Base-by-base conservation (phyloP, 2,888 invertebrate genomes). In the Ornithoptera alexandrae region DNA sequence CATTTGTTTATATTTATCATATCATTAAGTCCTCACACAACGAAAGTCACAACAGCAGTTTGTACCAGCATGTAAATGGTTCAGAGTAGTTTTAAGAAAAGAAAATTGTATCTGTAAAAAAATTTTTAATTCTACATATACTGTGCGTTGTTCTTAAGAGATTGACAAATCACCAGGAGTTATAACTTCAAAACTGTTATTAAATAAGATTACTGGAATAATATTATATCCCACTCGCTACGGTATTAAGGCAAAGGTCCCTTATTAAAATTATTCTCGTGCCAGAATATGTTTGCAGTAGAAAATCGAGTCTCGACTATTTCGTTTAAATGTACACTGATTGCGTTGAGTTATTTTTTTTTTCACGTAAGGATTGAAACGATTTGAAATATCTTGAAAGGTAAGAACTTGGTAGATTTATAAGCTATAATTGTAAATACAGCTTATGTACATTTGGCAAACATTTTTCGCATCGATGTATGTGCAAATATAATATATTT, bases 241-340 rank as follows among this genome's bases (percentile, higher is more conserved):
- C 53, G 53, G 63, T 53, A 62, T 56, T 24, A 57, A 30, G 63
- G 53, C 66, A 70, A 67, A 70, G 70, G 66, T 63, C 66, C 39
- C 70, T 70, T 70, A 70, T 67, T 70, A 70, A 67, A 70, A 67
- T 67, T 70, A 67, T 67, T 70, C 70, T 67, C 66, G 66, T 70
- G 66, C 70, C 70, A 58, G 58, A 63, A 53, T 62, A n/a, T 65
- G 56, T 63, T 59, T 62, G 62, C 62, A 70, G 66, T 62, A 66
- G 62, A 62, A 58, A 70, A 61, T 59, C 10, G 59, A 58, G 46
- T 17, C 56, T 66, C 17, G 30, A 22, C 36, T 66, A 63, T 60
- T 70, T 70, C 18, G 63, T 67, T 62, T 67, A 58, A 46, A 57
- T 58, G 24, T 62, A 60, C 59, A n/a, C 53, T 46, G 39, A 63